These are phyloP conservation scores for Tiliacea aurago DNA, from an alignment of 2,888 invertebrate genomes.

Conservation along the genomic window DNA sequence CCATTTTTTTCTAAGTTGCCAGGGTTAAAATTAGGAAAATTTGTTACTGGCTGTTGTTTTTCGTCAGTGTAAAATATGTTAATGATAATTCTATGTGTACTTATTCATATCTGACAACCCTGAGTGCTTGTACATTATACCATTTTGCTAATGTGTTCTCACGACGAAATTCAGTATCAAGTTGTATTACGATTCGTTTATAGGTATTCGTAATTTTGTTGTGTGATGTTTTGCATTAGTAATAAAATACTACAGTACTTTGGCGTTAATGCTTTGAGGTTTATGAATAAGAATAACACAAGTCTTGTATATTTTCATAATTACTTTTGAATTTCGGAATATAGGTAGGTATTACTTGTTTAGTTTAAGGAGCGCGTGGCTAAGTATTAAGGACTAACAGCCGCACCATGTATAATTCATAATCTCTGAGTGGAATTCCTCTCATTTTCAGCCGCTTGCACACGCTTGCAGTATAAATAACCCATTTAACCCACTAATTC, in stretches of 20 bases:
- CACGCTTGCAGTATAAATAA: no score
- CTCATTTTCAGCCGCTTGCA: neutral
- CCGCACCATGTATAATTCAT: no score
- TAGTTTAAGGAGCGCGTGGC: no score
- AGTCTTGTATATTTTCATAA: neutral
- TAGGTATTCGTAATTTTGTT: slow-evolving; percentile 40
- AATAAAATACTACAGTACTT: slow-evolving; percentile 18
- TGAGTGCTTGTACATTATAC: slow-evolving; percentile 21
- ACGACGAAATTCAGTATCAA: slow-evolving; percentile 40
- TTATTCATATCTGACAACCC: slow-evolving; percentile 26
- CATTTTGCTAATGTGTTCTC: slow-evolving; percentile 48
- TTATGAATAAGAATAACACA: neutral
- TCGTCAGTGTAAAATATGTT: neutral
- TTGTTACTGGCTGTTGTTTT: neutral
- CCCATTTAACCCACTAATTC: slow-evolving; percentile 7
- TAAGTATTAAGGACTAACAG: no score
- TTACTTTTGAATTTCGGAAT: no score
- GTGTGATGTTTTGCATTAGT: slow-evolving; percentile 16
- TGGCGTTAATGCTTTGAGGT: slow-evolving; percentile 6
- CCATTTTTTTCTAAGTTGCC: neutral
- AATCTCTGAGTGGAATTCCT: no score
- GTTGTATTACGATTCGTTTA: slow-evolving; percentile 33
- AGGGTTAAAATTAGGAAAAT: neutral
- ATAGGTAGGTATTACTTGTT: no score
- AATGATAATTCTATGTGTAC: neutral